Percentiles rank a stretch among this genome's conserved stretches.
These are phyloP conservation scores for Stratiomys singularior DNA, from an alignment of 2,888 invertebrate species.

Conservation along the genomic window DNA sequence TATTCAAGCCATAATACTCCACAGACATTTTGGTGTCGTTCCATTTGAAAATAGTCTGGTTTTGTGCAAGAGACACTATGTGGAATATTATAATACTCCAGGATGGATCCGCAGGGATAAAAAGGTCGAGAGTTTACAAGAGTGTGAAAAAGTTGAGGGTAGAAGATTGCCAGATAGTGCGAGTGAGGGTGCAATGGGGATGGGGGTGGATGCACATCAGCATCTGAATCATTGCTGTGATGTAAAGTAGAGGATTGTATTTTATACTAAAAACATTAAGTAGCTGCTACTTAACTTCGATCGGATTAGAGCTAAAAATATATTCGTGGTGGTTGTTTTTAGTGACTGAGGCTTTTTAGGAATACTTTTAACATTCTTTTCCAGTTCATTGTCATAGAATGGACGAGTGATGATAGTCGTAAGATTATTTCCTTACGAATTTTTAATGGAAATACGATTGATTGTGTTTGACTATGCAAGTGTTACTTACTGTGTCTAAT, in stretches of 20 bases:
- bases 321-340: slow-evolving; percentile 48
- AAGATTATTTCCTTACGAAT: background rate
- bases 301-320: slow-evolving; percentile 55
- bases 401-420: background rate
- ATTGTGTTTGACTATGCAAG: background rate
- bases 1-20: slow-evolving; percentile 24
- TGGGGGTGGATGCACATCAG: background rate
- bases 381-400: background rate
- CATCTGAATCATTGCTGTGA: background rate
- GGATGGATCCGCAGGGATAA: slow-evolving; percentile 5
- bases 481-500: too few species aligned
- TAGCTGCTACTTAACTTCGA: slow-evolving; percentile 56
- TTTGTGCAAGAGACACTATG: slow-evolving; percentile 17
- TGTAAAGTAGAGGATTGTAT: slow-evolving; percentile 43
- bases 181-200: too few species aligned
- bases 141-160: background rate
- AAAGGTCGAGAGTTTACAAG: slow-evolving; percentile 19
- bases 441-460: slow-evolving; percentile 1
- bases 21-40: slow-evolving; percentile 31
- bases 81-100: slow-evolving; percentile 31
- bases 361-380: slow-evolving; percentile 16
- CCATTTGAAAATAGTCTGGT: slow-evolving; percentile 35
- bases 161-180: too few species aligned
- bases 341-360: slow-evolving; percentile 45
- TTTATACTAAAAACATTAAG: slow-evolving; percentile 55